phyloP scores from a whole-genome alignment of 2,797 vertebrate genomes.

The Odontamblyopus lacepedii region DNA sequence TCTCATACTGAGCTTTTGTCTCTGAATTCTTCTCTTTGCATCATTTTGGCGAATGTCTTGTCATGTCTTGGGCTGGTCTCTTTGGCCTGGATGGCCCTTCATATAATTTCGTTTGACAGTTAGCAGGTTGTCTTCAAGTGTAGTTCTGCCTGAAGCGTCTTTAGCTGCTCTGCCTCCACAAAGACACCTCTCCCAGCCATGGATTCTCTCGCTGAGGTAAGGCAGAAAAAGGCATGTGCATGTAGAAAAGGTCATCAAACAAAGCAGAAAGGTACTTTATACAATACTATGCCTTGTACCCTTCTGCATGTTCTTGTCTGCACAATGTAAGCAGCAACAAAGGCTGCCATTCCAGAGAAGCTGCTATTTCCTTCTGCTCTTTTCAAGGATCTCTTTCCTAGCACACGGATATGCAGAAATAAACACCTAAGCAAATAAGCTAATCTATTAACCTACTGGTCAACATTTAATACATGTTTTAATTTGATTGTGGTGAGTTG shows the following conservation, averaged over 20 bases:
- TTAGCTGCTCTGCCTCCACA: constrained; percentile 1
- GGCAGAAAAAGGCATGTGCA: constrained; percentile 17
- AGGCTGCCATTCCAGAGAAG: constrained; percentile 2
- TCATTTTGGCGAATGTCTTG: not conserved
- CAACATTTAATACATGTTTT: not conserved
- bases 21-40: not conserved
- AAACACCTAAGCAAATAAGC: too few species aligned
- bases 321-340: not conserved
- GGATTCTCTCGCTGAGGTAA: constrained; percentile 75
- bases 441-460: not conserved
- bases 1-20: not conserved
- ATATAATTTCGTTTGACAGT: constrained; percentile 6
- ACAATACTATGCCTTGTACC: not conserved
- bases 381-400: not conserved
- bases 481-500: not conserved
- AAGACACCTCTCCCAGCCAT: constrained; percentile 51
- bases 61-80: constrained; percentile 15
- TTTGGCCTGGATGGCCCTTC: not conserved
- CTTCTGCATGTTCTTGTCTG: not conserved
- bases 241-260: not conserved
- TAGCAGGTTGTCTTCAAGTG: not conserved
- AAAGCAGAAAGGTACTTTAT: too few species aligned
- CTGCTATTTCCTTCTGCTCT: not conserved
- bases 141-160: constrained; percentile 9
- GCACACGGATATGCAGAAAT: not conserved